Evolutionary conservation across 37 sponge, comb jelly and placozoan species (phyloP), one percentile per base, ranked within the genome.

Genomic region (Halichondria panicea): DNA sequence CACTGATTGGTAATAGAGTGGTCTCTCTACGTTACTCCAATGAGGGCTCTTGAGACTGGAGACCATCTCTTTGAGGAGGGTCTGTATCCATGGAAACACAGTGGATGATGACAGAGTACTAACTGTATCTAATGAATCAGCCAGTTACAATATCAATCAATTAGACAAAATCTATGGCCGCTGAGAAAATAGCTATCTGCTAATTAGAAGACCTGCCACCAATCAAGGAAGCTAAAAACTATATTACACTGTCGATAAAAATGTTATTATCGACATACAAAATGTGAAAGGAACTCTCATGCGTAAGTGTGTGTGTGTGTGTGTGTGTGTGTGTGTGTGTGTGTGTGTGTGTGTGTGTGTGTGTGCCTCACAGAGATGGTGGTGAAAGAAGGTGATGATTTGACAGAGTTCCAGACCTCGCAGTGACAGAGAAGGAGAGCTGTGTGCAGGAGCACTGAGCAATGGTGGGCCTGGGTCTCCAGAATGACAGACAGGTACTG

Each of bases 391-490:
- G 66, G 82, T 22, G 70, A 34, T n/a, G n/a, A n/a, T 44, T 82
- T 68, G 0, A 28, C 55, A 11, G 43, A 57, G 53, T 56, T 64
- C 57, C 53, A 74, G n/a, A 46, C 75, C 56, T 74, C 82, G 38
- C 66, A 53, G 33, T 43, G 46, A 46, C 74, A 65, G 44, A 72
- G 58, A 33, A 82, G 82, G 19, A 82, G 57, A 24, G 64, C 22
- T 1, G 45, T 32, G 43, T 82, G 66, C 21, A 73, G 34, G 8
- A 73, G 15, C 22, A 82, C 75, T 43, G 56, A 55, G 46, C 75
- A 73, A 39, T 82, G 82, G 82, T 63, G 15, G 44, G 67, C 82
- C 68, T 66, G 74, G 46, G n/a, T 0, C 82, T 82, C 59, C 30
- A 63, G 12, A 6, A 66, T 44, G 5, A 1, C 24, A 0, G 43